Base-by-base conservation (phyloP, 2,797 vertebrate genomes). In the Sebastes kiyomatsui region DNA sequence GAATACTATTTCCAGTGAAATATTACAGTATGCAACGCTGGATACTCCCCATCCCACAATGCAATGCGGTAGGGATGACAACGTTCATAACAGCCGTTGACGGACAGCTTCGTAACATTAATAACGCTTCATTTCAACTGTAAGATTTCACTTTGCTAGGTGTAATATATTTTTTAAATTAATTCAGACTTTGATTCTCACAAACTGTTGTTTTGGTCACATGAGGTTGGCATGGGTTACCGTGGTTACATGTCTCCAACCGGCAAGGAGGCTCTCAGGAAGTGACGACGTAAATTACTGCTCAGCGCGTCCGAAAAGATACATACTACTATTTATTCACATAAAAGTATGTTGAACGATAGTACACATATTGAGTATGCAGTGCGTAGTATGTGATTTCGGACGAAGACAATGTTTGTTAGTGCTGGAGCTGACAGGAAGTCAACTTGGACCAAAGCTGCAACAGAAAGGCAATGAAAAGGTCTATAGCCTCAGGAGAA, bases 401-500 rank as follows among this genome's bases (percentile, higher is more conserved):
- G 7, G 46, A 18, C 42, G 1, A 46, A 46, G 6, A 18, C 16
- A 46, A 46, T 46, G 16, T 46, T 18, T 46, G 42, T 46, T 18
- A 46, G 16, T 46, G 42, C 0, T 18, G 42, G 14, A 46, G 16
- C 1, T 46, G 42, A 46, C 42, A 46, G 42, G 42, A 46, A 7
- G 42, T 46, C 6, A 46, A 46, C 42, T 46, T 46, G 42, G 42
- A 46, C 16, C 42, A 46, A 46, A 46, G 42, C 18, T 20, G 46
- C 46, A 20, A 49, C 46, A 49, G 0, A 20, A 49, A 0, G 7
- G 46, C 46, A 52, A 52, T 52, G 18, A n/a, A 49, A 49, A 49
- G 42, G 11, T 61, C 11, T 33, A n/a, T 60, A 49, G 32, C 67
- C 35, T 70, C 16, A 52, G 79, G 75, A 61, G 38, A 79, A 79